Base-by-base conservation (phyloP, 2,113 vertebrate genomes). In the Osmerus mordax region DNA sequence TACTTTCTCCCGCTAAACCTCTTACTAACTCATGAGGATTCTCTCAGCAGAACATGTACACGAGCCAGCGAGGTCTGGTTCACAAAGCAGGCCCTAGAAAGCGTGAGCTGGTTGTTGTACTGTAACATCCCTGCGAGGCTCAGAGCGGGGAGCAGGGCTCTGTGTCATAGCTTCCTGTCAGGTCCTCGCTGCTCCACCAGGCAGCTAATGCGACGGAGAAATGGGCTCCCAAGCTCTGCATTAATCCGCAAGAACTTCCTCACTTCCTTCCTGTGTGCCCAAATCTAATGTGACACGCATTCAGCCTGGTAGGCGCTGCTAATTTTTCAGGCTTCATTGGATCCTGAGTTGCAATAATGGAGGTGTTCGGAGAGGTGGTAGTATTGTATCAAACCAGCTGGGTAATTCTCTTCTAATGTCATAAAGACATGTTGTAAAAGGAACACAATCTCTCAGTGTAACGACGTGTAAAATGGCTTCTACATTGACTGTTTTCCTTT, bases 251-350 rank as follows among this genome's bases (percentile, higher is more conserved):
- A 8, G 14, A 54, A 9, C 70, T 84, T 87, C 79, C 83, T 70
- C 84, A 84, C 77, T 86, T 87, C 65, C 76, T 78, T 83, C 76
- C 80, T 85, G 84, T 85, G 85, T 81, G 70, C 63, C 72, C 59
- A 80, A 83, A 90, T 90, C 74, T 89, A 89, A 88, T 79, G 83
- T 90, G 90, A 91, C 85, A 87, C 77, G 83, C 85, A 88, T 88
- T 87, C 84, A 86, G 82, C 87, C 85, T 83, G 89, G 85, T 67
- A 70, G 79, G 65, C 69, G 54, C 74, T 81, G 77, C 85, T 88
- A 87, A 90, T 90, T 87, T 87, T 91, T 85, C 71, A 21, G 78
- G 85, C 87, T 78, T 80, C 71, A 75, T 79, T 80, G 72, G 81
- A 84, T 81, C 78, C 56, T 52, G 71, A 52, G 71, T 67, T 36